Evolutionary conservation across 2,797 vertebrate genomes (phyloP), one percentile per base, ranked within the genome.

Genomic region (Peromyscus aztecus): DNA sequence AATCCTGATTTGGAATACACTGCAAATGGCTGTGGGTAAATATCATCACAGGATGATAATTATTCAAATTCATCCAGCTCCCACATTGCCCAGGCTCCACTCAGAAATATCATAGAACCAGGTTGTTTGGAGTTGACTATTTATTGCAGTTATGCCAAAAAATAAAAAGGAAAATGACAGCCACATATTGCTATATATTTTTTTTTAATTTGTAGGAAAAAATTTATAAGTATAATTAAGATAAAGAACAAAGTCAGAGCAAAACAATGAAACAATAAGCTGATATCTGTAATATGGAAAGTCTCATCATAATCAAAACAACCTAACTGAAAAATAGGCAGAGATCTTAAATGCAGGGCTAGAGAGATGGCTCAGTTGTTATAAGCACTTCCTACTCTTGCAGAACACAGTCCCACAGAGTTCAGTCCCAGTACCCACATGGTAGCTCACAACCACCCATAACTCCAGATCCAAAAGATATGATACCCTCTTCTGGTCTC

Each of bases 1-100:
- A 97, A 98, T 95, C 65, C 46, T 40, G 69, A 49, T 93, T 92
- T 94, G 88, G 93, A 90, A 76, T 31, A 76, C n/a, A 71, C 11
- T 63, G 67, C 34, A 94, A 94, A 96, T 89, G 93, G 87, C 80
- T 52, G n/a, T 95, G 85, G 95, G 96, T 94, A 98, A 97, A 97
- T 97, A 97, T 84, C 96, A 97, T 71, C 31, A n/a, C 6, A 34
- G 84, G 85, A 92, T 92, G 89, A 84, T 92, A 97, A 97, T 97
- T 90, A 94, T 23, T 78, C 91, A 83, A 91, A 88, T 84, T 76
- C 40, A 37, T 46, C 3, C 0, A 65, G 57, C 14, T 34, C 67
- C 59, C 27, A 34, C 17, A 57, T 11, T 82, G 40, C 69, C 57
- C 19, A 81, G 43, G 81, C 23, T 67, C 61, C 37, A 52, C n/a